phyloP scores from a whole-genome alignment of 2,888 invertebrate species.

The Pyrrhia umbra region DNA sequence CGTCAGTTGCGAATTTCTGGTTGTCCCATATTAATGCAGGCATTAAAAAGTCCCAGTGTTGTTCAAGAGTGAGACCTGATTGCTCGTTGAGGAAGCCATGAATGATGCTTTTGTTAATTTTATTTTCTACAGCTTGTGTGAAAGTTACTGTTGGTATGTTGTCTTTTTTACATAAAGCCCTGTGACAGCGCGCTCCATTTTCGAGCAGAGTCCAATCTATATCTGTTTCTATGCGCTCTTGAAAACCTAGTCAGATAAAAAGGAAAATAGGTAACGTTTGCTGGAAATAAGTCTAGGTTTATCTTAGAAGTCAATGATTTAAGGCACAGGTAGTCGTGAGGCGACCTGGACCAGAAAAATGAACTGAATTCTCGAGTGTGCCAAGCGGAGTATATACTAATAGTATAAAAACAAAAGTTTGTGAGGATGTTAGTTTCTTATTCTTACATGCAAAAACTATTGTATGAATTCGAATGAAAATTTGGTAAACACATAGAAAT shows the following conservation, averaged over 20 bases:
- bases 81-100: constrained; percentile 75
- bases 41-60: constrained; percentile 80
- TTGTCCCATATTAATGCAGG: constrained; percentile 82
- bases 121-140: constrained; percentile 75
- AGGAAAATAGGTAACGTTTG: neutral
- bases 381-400: too few relatives aligned
- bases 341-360: too few relatives aligned
- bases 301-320: too few relatives aligned
- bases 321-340: too few relatives aligned
- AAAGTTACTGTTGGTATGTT: constrained; percentile 70
- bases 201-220: constrained; percentile 80
- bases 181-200: constrained; percentile 74
- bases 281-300: neutral
- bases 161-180: constrained; percentile 66
- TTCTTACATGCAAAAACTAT: too few relatives aligned
- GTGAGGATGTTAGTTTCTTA: too few relatives aligned
- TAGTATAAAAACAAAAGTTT: too few relatives aligned
- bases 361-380: too few relatives aligned
- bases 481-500: too few relatives aligned
- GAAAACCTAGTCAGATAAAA: constrained; percentile 71
- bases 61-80: constrained; percentile 72
- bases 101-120: constrained; percentile 78
- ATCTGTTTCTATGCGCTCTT: constrained; percentile 79
- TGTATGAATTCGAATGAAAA: too few relatives aligned
- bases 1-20: constrained; percentile 78